Evolutionary conservation across 2,113 vertebrate species (phyloP).

Genomic region (Albula goreensis): DNA sequence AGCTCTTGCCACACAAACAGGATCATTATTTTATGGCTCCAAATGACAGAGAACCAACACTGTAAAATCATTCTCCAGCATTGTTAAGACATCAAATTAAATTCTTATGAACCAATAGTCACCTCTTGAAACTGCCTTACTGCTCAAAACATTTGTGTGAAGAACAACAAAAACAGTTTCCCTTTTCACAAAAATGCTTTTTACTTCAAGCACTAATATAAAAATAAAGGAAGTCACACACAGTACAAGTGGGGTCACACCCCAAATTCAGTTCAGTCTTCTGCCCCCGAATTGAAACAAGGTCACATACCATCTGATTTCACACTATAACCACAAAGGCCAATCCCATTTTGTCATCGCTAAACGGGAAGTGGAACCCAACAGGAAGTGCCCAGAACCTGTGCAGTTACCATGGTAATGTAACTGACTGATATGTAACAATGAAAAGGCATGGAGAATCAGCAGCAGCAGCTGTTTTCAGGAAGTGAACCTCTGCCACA

Average conservation of each 20-base stretch:
- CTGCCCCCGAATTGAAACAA: not conserved
- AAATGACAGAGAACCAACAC: too few species aligned
- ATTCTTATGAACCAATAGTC: not conserved
- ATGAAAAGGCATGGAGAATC: not conserved
- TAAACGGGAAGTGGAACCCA: slow-evolving; percentile 18
- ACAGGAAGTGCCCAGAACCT: slow-evolving; percentile 8
- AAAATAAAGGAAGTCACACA: not conserved
- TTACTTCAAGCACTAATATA: not conserved
- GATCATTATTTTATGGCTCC: too few species aligned
- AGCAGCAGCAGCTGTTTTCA: not conserved
- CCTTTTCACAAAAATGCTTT: not conserved
- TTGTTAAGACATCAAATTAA: not conserved
- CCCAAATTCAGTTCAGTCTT: not conserved
- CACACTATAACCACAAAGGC: not conserved
- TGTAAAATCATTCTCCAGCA: too few species aligned
- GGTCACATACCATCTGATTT: not conserved
- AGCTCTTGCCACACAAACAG: too few species aligned
- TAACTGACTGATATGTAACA: not conserved
- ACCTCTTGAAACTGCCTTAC: not conserved
- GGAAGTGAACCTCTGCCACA: not conserved
- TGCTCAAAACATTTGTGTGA: not conserved
- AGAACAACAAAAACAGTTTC: not conserved
- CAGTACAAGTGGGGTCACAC: not conserved
- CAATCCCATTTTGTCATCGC: not conserved
- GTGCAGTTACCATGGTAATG: slow-evolving; percentile 9